Percentiles rank a stretch among this genome's conserved stretches.
phyloP scores from a whole-genome alignment of 2,888 invertebrate genomes.

The Trachelus troglodyta region DNA sequence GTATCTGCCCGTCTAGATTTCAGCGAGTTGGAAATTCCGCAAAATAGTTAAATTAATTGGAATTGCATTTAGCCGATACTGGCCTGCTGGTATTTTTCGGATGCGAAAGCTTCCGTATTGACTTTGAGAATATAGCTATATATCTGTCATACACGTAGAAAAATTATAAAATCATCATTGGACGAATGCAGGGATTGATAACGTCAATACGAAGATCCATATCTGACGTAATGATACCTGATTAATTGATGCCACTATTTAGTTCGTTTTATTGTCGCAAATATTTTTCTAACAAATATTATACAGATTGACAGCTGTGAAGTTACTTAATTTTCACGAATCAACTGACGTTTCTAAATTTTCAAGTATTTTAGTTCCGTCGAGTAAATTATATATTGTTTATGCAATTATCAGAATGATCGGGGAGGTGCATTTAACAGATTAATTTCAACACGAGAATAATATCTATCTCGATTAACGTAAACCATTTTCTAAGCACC shows the following conservation, averaged over 20 bases:
- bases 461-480: background rate
- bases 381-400: background rate
- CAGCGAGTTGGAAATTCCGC: background rate
- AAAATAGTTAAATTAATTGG: background rate
- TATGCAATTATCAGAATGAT: background rate
- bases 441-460: background rate
- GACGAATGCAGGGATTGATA: background rate
- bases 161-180: background rate
- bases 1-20: background rate
- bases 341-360: background rate
- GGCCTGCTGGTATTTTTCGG: background rate
- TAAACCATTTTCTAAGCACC: background rate
- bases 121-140: background rate
- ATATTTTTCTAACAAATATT: no score
- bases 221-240: background rate
- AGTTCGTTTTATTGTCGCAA: background rate
- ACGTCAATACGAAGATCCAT: no score
- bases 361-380: background rate
- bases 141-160: background rate
- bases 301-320: no score
- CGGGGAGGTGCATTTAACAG: background rate
- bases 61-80: background rate
- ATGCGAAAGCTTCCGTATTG: background rate
- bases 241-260: background rate
- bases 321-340: background rate